Evolutionary conservation across 2,797 vertebrate species (phyloP).

Genomic region (Eidolon dupreanum): DNA sequence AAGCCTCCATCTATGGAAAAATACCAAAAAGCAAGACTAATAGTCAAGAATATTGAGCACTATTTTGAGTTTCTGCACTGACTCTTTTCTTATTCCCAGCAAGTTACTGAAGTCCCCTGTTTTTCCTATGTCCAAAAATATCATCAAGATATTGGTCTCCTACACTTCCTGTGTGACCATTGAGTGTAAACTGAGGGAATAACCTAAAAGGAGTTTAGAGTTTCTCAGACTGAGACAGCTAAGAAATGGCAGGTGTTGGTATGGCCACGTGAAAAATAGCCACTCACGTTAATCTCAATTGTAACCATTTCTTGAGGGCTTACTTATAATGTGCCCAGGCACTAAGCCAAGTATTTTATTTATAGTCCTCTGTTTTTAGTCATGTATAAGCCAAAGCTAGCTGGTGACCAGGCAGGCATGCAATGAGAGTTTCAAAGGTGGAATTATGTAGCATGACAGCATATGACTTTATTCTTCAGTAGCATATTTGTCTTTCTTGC

Average conservation of each 20-base stretch:
- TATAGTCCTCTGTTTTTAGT: constrained; percentile 62
- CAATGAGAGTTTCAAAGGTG: constrained; percentile 31
- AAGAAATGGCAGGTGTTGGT: background rate
- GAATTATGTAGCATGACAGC: background rate
- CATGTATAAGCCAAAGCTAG: constrained; percentile 31
- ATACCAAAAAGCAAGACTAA: background rate
- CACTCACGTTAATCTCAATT: constrained; percentile 35
- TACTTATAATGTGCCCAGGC: constrained; percentile 45
- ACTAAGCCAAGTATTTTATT: constrained; percentile 57
- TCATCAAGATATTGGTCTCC: constrained; percentile 11
- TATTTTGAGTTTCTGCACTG: constrained; percentile 47
- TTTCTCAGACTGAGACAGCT: background rate
- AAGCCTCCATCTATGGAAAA: constrained; percentile 10
- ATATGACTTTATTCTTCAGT: constrained; percentile 9
- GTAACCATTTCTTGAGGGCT: constrained; percentile 35
- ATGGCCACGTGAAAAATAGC: constrained; percentile 20
- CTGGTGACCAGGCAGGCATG: constrained; percentile 36
- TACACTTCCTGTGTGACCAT: background rate
- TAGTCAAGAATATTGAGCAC: background rate
- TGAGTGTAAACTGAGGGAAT: constrained; percentile 24
- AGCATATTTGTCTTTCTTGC: background rate
- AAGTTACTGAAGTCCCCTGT: constrained; percentile 16
- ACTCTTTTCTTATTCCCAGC: constrained; percentile 40
- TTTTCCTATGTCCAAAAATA: constrained; percentile 10
- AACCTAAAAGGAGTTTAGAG: background rate